Evolutionary conservation across 1,140 invertebrate genomes (phyloP), one percentile per base, ranked within the genome.

Genomic region (Camponotus pennsylvanicus): DNA sequence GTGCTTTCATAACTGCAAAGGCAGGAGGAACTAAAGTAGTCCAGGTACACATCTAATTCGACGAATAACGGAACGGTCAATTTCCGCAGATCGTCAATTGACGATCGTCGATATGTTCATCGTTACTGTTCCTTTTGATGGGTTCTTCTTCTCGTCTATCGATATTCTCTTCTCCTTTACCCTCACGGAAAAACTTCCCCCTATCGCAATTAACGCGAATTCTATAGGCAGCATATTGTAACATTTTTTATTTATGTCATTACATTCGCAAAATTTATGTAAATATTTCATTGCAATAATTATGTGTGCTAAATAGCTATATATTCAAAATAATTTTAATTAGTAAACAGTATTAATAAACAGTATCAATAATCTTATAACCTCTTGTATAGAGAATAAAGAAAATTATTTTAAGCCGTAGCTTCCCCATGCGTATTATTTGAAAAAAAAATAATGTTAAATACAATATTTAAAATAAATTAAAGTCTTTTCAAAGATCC

Each of bases 1-100:
- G 11, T 32, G 15, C 40, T 70, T 73, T 84, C 32, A 70, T 21
- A 34, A 76, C 4, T 52, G 3, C 42, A 34, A 64, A 63, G 11
- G 49, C 32, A 64, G 2, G 13, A 83, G 40, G 75, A 66, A 21
- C 21, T 21, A 21, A 78, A 45, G 13, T 76, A 77, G 9, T 32
- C 9, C 71, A 64, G 34, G 69, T 83, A 77, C 21, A 66, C 42
- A 32, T 77, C 78, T 75, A 84, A 87, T 87, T 87, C 79, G 3
- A 18, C 21, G 70, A 84, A 87, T 87, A 87, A 87, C 86, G 86
- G 79, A 59, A 63, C 4, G 15, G 18, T 13, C 86, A 76, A 87
- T 87, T 86, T 86, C 55, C 61, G 13, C 52, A 13, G 52, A 59
- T 80, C 59, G 27, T 34, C 42, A 84, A 45, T 76, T 78, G 21